Base-by-base conservation (phyloP, 64 coral and sea anemone genomes). In the Porites lutea region DNA sequence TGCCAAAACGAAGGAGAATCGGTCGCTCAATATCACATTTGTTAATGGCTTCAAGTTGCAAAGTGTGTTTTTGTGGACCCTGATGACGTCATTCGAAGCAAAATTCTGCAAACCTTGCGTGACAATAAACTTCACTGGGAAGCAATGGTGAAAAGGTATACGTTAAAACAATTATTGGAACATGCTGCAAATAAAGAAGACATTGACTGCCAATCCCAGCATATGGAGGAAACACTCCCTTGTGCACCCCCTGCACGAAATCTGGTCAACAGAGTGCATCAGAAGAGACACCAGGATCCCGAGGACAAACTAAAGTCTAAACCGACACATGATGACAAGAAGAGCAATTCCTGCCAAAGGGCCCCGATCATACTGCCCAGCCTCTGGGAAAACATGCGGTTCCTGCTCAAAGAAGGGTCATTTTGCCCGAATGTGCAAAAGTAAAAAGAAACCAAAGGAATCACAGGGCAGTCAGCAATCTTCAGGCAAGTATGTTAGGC, bases 1-100 rank as follows among this genome's bases (percentile, higher is more conserved):
- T 74, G 2, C 0, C 85, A 72, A 23, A 87, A 58, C 2, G 65
- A 74, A 23, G 85, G 48, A 45, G 85, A 87, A 74, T 87, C 85
- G 22, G 48, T 87, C 8, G 85, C 85, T 4, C 46, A 74, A 67
- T 87, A 87, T 59, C 85, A 87, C 49, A 27, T 74, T 72, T 68
- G 18, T 27, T 43, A 61, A 19, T 21, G 79, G 62, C 53, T 55
- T 55, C 53, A 55, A 11, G 53, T 55, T 55, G 5, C 27, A 7
- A 55, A 55, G 11, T 55, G 53, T 55, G 53, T 5, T 11, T 55
- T 55, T 2, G 53, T 2, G 5, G 53, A 55, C 53, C 53, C 53
- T 50, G 46, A 72, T 47, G 64, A 72, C 16, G 48, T 5, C 10
- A 87, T 87, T 2, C 46, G 37, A 48, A 87, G 50, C 83, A 48